Conservation (phyloP, 2,888 invertebrate species). For the Tortricodes alternella region DNA sequence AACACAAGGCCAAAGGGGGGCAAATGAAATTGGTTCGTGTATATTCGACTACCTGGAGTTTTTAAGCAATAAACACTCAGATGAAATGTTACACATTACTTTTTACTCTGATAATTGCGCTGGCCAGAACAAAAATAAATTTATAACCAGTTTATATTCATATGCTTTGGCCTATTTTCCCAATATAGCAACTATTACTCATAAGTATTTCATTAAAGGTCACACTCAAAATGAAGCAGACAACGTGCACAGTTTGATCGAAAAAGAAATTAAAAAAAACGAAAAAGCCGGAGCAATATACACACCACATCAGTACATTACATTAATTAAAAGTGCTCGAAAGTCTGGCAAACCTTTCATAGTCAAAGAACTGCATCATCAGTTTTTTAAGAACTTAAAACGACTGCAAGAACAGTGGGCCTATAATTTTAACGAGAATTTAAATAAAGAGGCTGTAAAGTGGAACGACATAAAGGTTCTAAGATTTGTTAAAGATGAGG, state of each 20-base stretch:
- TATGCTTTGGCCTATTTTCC: slow-evolving; percentile 32
- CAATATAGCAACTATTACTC: slow-evolving; percentile 32
- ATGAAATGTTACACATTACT: background rate
- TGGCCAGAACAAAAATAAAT: slow-evolving; percentile 40
- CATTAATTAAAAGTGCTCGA: slow-evolving; percentile 40
- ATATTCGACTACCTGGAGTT: slow-evolving; percentile 15
- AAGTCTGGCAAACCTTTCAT: slow-evolving; percentile 38
- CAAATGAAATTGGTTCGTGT: slow-evolving; percentile 23
- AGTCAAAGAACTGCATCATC: slow-evolving; percentile 39
- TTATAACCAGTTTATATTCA: slow-evolving; percentile 24
- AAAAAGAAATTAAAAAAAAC: slow-evolving; percentile 34
- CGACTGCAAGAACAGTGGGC: slow-evolving; percentile 34
- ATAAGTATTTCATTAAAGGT: slow-evolving; percentile 40
- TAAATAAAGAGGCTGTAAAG: slow-evolving; percentile 28
- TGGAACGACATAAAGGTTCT: slow-evolving; percentile 34
- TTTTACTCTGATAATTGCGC: slow-evolving; percentile 43
- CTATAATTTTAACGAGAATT: slow-evolving; percentile 32
- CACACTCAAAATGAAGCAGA: slow-evolving; percentile 42
- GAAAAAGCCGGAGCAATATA: slow-evolving; percentile 37
- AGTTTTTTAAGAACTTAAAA: slow-evolving; percentile 40
- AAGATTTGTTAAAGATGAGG: slow-evolving; percentile 30
- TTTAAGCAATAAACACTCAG: background rate
- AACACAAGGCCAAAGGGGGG: slow-evolving; percentile 26
- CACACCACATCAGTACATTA: slow-evolving; percentile 34
- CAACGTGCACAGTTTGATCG: slow-evolving; percentile 35